Evolutionary conservation across 2,888 invertebrate species (phyloP).

Genomic region (Spilarctia lutea): DNA sequence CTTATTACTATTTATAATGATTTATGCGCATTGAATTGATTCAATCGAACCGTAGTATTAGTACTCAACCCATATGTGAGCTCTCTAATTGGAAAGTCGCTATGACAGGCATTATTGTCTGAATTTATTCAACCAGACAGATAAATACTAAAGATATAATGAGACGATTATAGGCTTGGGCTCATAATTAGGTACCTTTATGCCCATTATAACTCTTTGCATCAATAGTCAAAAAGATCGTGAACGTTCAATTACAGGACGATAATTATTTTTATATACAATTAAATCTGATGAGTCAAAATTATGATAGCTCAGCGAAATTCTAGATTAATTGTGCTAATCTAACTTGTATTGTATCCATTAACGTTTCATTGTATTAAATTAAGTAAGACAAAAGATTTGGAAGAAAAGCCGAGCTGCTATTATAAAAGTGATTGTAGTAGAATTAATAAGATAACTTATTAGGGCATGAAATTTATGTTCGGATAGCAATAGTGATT

Average conservation of each 20-base stretch:
- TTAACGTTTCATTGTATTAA: neutral
- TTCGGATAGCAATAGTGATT: neutral
- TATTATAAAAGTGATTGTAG: neutral
- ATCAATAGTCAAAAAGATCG: neutral
- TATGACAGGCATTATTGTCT: neutral
- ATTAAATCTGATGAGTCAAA: neutral
- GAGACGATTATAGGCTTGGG: neutral
- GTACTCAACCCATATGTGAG: neutral
- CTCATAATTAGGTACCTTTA: neutral
- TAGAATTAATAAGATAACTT: neutral
- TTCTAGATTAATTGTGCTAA: neutral
- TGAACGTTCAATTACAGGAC: neutral
- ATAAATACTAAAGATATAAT: neutral
- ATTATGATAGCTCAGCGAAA: neutral
- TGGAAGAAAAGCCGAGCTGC: neutral
- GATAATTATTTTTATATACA: neutral
- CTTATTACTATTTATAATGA: neutral
- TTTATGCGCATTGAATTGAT: neutral
- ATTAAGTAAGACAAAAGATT: neutral
- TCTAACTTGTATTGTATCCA: conserved; percentile 4
- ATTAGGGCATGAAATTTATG: neutral
- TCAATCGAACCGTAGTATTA: neutral
- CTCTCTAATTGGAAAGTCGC: neutral
- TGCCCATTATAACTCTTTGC: neutral
- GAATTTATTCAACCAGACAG: neutral